These are phyloP conservation scores for Eilema griseolum DNA, from an alignment of 2,888 invertebrate species.

Conservation along the genomic window DNA sequence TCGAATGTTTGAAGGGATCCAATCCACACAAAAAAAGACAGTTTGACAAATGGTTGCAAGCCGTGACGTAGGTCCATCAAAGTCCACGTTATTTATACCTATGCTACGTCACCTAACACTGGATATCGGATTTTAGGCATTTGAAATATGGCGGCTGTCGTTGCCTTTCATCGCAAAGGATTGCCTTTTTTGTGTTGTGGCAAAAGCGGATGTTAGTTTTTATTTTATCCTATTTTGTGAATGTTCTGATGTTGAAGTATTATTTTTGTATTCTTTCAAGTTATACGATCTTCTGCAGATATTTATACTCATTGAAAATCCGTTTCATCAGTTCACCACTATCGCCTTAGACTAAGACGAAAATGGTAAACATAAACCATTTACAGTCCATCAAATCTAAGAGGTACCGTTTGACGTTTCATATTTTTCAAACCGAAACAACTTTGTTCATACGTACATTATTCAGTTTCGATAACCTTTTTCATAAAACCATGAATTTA, in stretches of 20 bases:
- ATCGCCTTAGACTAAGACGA: too few species aligned
- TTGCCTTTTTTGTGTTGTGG: background rate
- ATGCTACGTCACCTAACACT: conserved; percentile 51
- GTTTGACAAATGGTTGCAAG: conserved; percentile 38
- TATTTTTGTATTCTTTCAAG: background rate
- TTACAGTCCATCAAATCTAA: too few species aligned
- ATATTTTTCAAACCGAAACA: too few species aligned
- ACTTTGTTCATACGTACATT: too few species aligned
- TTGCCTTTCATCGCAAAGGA: conserved; percentile 42
- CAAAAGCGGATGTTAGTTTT: background rate
- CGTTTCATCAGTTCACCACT: too few species aligned
- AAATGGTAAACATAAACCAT: too few species aligned
- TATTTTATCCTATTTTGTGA: background rate
- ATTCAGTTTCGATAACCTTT: too few species aligned
- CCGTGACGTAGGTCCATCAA: conserved; percentile 50
- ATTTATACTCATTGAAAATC: too few species aligned
- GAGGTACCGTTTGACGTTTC: too few species aligned
- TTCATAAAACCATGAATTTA: too few species aligned
- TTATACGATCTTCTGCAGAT: too few species aligned
- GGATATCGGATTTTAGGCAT: conserved; percentile 39
- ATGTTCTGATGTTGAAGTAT: conserved; percentile 40
- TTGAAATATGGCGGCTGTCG: conserved; percentile 41
- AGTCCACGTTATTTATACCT: conserved; percentile 56
- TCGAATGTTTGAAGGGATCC: background rate
- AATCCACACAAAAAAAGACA: conserved; percentile 24